Evolutionary conservation across 2,797 vertebrate genomes (phyloP).

Genomic region (Philypnodon macrostomus): DNA sequence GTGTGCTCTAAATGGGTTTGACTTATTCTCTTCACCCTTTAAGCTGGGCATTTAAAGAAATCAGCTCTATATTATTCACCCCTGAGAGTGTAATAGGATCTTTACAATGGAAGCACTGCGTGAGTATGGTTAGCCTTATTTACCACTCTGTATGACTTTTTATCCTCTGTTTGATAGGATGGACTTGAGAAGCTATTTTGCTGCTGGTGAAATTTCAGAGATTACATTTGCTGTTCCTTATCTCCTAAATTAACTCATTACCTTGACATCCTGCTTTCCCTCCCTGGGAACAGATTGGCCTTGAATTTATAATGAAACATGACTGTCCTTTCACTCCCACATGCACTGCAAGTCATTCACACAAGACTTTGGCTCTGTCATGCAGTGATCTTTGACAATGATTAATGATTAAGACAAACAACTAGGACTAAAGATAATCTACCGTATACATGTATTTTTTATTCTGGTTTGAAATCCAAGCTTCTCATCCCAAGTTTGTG

Average conservation of each 20-base stretch:
- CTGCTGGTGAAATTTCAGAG: conserved; percentile 57
- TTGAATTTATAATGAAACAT: conserved; percentile 68
- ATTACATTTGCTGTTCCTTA: conserved; percentile 71
- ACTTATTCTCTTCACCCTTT: conserved; percentile 33
- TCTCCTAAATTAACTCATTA: conserved; percentile 75
- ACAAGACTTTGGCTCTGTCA: conserved; percentile 28
- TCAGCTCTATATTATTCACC: conserved; percentile 25
- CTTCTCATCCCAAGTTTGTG: too few species aligned
- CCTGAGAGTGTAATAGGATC: conserved; percentile 32
- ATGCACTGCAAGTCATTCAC: conserved; percentile 22
- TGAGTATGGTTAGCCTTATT: conserved; percentile 49
- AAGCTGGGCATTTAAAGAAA: conserved; percentile 25
- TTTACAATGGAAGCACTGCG: conserved; percentile 24
- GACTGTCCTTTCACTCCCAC: conserved; percentile 43
- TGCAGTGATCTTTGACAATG: conserved; percentile 48
- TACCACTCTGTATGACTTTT: conserved; percentile 40
- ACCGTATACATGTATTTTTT: too few species aligned
- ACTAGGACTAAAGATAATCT: not conserved
- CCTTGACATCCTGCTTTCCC: conserved; percentile 62
- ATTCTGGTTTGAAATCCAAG: too few species aligned
- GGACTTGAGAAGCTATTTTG: conserved; percentile 51
- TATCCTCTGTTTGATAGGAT: conserved; percentile 21
- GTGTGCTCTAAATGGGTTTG: conserved; percentile 41
- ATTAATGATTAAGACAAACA: conserved; percentile 16
- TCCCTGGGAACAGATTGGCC: conserved; percentile 55